Evolutionary conservation across 2,797 vertebrate genomes (phyloP).

Genomic region (Silurus aristotelis): DNA sequence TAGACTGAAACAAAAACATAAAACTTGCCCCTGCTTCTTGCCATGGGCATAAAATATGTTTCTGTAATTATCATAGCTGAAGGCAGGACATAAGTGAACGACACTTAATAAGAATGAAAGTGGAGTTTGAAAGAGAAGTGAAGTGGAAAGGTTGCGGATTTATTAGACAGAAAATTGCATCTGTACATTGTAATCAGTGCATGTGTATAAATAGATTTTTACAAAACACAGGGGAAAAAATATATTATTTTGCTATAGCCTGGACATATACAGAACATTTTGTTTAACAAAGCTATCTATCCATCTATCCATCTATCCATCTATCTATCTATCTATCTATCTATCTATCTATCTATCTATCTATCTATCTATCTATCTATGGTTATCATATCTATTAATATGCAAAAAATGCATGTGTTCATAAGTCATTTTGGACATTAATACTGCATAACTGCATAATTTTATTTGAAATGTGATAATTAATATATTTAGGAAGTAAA

Average conservation of each 20-base stretch:
- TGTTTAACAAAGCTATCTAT: too few species aligned
- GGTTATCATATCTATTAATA: too few species aligned
- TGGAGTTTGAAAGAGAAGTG: slow-evolving; percentile 18
- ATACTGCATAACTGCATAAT: neutral
- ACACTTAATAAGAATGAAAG: slow-evolving; percentile 11
- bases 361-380: neutral
- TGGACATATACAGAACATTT: neutral
- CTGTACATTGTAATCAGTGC: neutral
- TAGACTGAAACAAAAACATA: neutral
- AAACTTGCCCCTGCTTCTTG: neutral
- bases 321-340: slow-evolving; percentile 2
- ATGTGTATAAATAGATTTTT: neutral
- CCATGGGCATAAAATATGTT: slow-evolving; percentile 17
- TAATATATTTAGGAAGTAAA: slow-evolving; percentile 1
- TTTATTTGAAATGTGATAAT: neutral
- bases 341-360: neutral
- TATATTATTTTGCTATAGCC: neutral
- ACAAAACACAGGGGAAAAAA: neutral
- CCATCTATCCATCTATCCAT: neutral
- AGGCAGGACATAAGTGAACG: slow-evolving; percentile 7
- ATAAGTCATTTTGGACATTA: neutral
- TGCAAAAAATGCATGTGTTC: neutral
- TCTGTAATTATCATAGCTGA: slow-evolving; percentile 24
- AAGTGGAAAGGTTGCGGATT: neutral
- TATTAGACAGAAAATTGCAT: neutral